Percentiles rank a stretch among this genome's conserved stretches.
These are phyloP conservation scores for Megastigmus dorsalis DNA, from an alignment of 2,888 invertebrate species.

Conservation along the genomic window DNA sequence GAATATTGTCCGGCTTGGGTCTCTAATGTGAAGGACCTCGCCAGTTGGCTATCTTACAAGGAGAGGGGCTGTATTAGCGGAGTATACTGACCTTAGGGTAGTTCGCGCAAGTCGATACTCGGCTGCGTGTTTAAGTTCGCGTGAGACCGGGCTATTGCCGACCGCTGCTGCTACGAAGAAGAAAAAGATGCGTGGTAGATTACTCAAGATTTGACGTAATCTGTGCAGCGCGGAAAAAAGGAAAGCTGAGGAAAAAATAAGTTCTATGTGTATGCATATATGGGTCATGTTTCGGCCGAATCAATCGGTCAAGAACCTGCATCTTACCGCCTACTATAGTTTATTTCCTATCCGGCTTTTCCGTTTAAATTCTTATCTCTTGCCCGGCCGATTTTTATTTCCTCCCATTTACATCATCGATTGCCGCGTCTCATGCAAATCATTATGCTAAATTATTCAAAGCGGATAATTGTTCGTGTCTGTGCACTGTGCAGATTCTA, in stretches of 20 bases:
- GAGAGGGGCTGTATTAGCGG: conserved; percentile 31
- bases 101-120: conserved; percentile 42
- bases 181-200: conserved; percentile 44
- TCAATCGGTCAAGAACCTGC: conserved; percentile 2
- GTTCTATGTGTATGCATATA: no score
- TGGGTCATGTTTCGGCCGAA: conserved; percentile 30
- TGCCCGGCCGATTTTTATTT: not conserved
- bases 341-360: not conserved
- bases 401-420: no score
- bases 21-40: conserved; percentile 31
- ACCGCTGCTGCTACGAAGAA: not conserved
- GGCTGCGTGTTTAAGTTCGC: conserved; percentile 44
- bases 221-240: not conserved
- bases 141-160: conserved; percentile 40
- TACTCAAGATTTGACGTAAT: conserved; percentile 40
- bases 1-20: conserved; percentile 15
- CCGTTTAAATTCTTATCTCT: not conserved
- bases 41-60: not conserved
- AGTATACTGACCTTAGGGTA: conserved; percentile 54
- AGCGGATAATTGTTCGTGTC: conserved; percentile 21
- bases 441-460: conserved; percentile 42
- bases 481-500: no score
- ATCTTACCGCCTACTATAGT: not conserved
- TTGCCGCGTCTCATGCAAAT: conserved; percentile 38
- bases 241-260: no score